Evolutionary conservation across 2,797 vertebrate species (phyloP).

Genomic region (Ambastaia sidthimunki): DNA sequence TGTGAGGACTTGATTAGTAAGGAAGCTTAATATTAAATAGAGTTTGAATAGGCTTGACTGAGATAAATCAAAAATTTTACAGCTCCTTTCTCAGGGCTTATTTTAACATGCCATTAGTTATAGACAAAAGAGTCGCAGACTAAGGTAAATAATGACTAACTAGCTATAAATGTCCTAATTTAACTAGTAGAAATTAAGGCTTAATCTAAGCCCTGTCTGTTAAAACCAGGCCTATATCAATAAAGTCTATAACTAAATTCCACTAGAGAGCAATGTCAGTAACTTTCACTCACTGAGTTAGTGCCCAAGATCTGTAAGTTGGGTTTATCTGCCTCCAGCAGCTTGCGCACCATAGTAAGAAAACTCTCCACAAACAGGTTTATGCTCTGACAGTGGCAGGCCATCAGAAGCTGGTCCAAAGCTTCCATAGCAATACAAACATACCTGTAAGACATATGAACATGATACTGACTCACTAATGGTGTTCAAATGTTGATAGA

Average conservation of each 20-base stretch:
- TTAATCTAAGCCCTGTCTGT: too few species aligned
- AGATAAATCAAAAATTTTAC: neutral
- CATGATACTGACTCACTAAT: neutral
- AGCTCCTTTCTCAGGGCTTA: neutral
- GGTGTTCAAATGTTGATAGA: neutral
- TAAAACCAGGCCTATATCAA: neutral
- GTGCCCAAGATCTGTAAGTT: constrained; percentile 87
- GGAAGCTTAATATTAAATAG: constrained; percentile 8
- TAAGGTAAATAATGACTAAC: too few species aligned
- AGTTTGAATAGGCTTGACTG: neutral
- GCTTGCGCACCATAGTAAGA: constrained; percentile 95
- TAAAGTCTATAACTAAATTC: neutral
- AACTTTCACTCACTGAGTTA: constrained; percentile 54
- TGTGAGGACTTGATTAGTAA: neutral
- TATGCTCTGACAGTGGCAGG: constrained; percentile 96
- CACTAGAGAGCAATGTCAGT: neutral
- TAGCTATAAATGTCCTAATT: too few species aligned
- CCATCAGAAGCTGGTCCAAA: constrained; percentile 95
- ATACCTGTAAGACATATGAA: constrained; percentile 77
- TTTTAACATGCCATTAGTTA: too few species aligned
- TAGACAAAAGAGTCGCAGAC: too few species aligned
- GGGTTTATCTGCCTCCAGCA: constrained; percentile 93
- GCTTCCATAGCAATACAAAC: constrained; percentile 98
- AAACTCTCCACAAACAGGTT: constrained; percentile 97
- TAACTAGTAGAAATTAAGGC: too few species aligned